Evolutionary conservation across 1,140 invertebrate species (phyloP).

Genomic region (Diplogasteroides magnus): DNA sequence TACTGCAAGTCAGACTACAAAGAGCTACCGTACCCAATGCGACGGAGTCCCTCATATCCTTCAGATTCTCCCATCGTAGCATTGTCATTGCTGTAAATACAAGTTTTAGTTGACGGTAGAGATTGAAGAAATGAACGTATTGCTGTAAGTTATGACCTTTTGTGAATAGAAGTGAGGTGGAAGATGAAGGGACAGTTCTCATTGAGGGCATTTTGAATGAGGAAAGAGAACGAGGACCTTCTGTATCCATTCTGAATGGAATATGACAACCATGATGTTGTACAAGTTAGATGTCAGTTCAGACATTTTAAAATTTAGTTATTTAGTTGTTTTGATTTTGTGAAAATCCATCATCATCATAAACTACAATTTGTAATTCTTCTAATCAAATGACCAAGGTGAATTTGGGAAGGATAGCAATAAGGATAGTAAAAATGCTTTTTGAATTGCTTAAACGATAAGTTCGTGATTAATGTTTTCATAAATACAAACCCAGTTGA

Average conservation of each 20-base stretch:
- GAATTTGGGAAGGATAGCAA: too few relatives aligned
- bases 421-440: too few relatives aligned
- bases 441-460: too few relatives aligned
- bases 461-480: neutral
- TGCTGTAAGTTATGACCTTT: too few relatives aligned
- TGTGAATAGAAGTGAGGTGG: neutral
- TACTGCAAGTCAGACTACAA: neutral
- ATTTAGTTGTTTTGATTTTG: too few relatives aligned
- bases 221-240: constrained; percentile 32
- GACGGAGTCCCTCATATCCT: constrained; percentile 84
- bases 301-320: too few relatives aligned
- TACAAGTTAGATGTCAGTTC: too few relatives aligned
- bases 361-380: too few relatives aligned
- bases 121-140: too few relatives aligned
- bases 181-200: constrained; percentile 1
- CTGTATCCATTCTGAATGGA: constrained; percentile 22
- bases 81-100: constrained; percentile 42
- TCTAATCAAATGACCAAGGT: too few relatives aligned
- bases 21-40: constrained; percentile 66
- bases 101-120: constrained; percentile 12
- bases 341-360: too few relatives aligned
- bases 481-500: constrained; percentile 11
- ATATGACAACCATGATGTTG: too few relatives aligned
- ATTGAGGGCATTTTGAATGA: constrained; percentile 12
- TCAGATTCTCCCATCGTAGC: constrained; percentile 70